Base-by-base conservation (phyloP, 2,797 vertebrate genomes). In the Pogonophryne albipinna region DNA sequence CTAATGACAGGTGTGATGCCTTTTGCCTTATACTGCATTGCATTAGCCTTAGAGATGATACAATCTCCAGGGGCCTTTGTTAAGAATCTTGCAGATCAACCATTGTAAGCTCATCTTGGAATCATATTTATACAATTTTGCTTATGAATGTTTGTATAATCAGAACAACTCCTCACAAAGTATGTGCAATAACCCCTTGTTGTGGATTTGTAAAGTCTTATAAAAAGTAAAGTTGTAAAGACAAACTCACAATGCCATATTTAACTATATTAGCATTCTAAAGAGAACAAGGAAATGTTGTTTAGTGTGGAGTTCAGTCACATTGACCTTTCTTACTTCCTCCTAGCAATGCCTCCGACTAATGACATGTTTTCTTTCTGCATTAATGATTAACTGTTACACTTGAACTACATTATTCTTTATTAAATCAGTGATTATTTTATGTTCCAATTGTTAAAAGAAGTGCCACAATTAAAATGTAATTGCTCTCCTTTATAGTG, bases 401-500 rank as follows among this genome's bases (percentile, higher is more conserved):
- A 53, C 62, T 64, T 64, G 27, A 23, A 4, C 13, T 50, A 20
- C 19, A 19, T 70, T 70, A 23, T 42, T 70, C 10, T 57, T 31
- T 47, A 20, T 20, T 20, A 0, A 61, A 66, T 57, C 15, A 2
- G 7, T n/a, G 64, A 19, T 27, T 60, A 10, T 59, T 27, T 67
- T 9, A 10, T 47, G 4, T 64, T 73, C 23, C 34, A 59, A 42
- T 16, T 16, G 47, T 60, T 68, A 20, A 57, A 76, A 73, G 23
- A 63, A 47, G 38, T 55, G 8, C 52, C 77, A 31, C 44, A 76
- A 27, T 83, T 74, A 49, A 77, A 68, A 60, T 53, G 17, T 62
- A 76, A 80, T 76, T 74, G 67, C 66, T 67, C 58, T 14, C 34
- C 71, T 81, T 73, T 82, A 23, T 57, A 20, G 68, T 63, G 17